Evolutionary conservation across 2,797 vertebrate species (phyloP).

Genomic region (Limnodromus scolopaceus): DNA sequence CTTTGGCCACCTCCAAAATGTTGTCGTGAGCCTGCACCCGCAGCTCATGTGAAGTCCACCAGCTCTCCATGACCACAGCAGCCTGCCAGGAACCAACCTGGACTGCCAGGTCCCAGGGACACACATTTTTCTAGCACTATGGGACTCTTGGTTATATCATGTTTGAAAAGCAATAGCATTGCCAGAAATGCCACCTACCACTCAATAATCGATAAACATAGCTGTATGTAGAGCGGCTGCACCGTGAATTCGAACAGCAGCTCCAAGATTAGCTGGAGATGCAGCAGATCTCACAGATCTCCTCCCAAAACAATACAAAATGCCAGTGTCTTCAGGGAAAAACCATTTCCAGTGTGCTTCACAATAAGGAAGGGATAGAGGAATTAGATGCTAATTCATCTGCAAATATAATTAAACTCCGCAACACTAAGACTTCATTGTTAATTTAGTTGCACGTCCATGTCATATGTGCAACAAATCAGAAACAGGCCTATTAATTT

Average conservation of each 20-base stretch:
- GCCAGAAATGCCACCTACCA: not conserved
- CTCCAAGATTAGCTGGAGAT: not conserved
- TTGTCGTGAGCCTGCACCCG: not conserved
- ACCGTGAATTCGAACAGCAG: not conserved
- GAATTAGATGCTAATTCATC: conserved; percentile 53
- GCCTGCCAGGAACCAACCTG: not conserved
- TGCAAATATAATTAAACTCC: conserved; percentile 67
- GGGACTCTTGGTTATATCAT: not conserved
- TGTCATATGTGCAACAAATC: conserved; percentile 50
- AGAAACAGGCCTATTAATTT: conserved; percentile 39
- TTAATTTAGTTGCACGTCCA: conserved; percentile 50
- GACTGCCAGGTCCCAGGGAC: not conserved
- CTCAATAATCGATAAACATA: not conserved
- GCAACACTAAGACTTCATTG: conserved; percentile 23
- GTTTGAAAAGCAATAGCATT: not conserved
- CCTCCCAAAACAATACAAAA: not conserved
- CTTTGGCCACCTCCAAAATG: not conserved
- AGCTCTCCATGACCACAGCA: not conserved
- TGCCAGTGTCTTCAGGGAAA: not conserved
- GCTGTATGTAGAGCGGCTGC: accelerated
- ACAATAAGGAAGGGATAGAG: not conserved
- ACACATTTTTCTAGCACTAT: not conserved
- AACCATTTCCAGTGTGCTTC: not conserved
- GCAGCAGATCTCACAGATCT: not conserved
- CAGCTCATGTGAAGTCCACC: not conserved